phyloP scores from a whole-genome alignment of 2,113 vertebrate species.

The Ivindomyrus marchei region DNA sequence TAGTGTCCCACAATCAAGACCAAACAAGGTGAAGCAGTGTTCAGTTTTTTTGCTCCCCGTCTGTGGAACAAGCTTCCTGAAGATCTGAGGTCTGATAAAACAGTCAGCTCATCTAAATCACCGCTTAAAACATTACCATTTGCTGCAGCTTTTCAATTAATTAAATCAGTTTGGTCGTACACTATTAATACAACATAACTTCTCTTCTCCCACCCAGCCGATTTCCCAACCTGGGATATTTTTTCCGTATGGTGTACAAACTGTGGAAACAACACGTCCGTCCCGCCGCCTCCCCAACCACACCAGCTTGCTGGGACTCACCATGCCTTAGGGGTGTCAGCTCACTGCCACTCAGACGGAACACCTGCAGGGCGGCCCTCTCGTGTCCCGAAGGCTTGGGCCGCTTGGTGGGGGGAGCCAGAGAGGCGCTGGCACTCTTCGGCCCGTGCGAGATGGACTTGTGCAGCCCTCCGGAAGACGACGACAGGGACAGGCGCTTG shows the following conservation, averaged over 20 bases:
- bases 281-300: background rate
- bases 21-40: no score
- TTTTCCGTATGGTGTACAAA: no score
- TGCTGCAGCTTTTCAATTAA: no score
- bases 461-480: constrained; percentile 51
- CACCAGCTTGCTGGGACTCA: constrained; percentile 34
- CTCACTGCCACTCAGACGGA: constrained; percentile 62
- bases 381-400: constrained; percentile 60
- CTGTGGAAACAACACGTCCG: background rate
- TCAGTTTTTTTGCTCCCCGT: no score
- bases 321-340: constrained; percentile 59
- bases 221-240: no score
- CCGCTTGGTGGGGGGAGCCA: constrained; percentile 64
- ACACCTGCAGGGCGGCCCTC: constrained; percentile 60
- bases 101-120: no score
- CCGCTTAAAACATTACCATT: no score
- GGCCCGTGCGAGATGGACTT: constrained; percentile 52
- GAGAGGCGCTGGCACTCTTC: constrained; percentile 62
- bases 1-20: background rate
- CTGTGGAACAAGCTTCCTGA: no score
- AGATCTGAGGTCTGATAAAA: no score
- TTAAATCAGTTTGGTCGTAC: no score
- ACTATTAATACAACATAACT: no score
- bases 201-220: no score
- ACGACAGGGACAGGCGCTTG: constrained; percentile 31